These are phyloP conservation scores for Aphis gossypii DNA, from an alignment of 1,140 invertebrate genomes.

Conservation along the genomic window DNA sequence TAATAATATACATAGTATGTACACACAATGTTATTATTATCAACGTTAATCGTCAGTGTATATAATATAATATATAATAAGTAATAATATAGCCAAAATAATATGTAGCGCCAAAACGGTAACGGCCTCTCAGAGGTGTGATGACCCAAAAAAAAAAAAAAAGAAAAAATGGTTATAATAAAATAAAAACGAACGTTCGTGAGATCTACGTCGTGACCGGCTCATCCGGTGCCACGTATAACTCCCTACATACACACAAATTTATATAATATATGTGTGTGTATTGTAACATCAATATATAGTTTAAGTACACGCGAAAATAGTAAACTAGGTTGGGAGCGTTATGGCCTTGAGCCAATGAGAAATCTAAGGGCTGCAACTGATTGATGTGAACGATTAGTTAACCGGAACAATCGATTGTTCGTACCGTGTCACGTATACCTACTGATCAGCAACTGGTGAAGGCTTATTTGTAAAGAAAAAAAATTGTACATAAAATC, in stretches of 20 bases:
- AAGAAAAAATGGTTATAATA: not conserved
- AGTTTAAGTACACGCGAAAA: not conserved
- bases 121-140: slow-evolving; percentile 18
- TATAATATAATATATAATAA: not conserved
- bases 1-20: not conserved
- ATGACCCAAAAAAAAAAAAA: slow-evolving; percentile 41
- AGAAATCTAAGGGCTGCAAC: slow-evolving; percentile 24
- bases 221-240: not conserved
- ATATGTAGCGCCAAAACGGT: slow-evolving; percentile 20
- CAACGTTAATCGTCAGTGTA: not conserved
- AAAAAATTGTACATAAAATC: not conserved
- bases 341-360: slow-evolving; percentile 46
- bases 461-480: not conserved
- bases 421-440: not conserved
- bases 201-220: slow-evolving; percentile 25
- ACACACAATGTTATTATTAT: not conserved
- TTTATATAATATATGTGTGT: not conserved
- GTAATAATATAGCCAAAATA: not conserved
- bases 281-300: not conserved
- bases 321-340: slow-evolving; percentile 39
- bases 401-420: slow-evolving; percentile 32
- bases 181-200: slow-evolving; percentile 30
- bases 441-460: not conserved
- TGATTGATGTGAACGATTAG: slow-evolving; percentile 2
- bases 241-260: not conserved